Base-by-base conservation (phyloP, 2,888 invertebrate genomes). In the Drosophila macrothrix region DNA sequence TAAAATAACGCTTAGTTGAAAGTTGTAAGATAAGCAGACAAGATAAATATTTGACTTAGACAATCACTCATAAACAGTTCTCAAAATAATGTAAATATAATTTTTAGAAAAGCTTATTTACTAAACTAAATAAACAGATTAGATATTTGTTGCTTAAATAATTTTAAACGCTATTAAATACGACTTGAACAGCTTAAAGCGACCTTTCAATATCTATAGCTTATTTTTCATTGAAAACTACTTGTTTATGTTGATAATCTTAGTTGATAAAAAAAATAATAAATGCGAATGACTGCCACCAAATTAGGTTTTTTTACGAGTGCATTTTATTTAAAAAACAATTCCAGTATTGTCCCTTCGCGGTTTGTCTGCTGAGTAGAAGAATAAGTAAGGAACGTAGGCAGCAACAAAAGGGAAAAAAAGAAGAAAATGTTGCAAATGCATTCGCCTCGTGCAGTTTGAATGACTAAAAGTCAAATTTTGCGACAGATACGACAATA, bases 391-490 rank as follows among this genome's bases (percentile, higher is more conserved):
- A 29, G 31, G 59, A 35, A 25, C 52, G 61, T 46, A 31, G 65
- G 53, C 31, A 43, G 49, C 49, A 60, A 49, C 29, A 22, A 31
- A 35, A 9, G 19, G 19, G 4, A 43, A n/a, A 55, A 12, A 19
- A 9, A 50, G 19, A 55, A 54, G 39, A 52, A 62, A 72, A 64
- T 76, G 62, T 55, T 67, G 61, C 52, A 66, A 59, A 67, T 71
- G 59, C 78, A 59, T 43, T 65, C 43, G 61, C n/a, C 55, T 65
- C 58, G 25, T 66, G 65, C 71, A 76, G 53, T 80, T 73, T 84
- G 72, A 84, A 74, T 84, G 88, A 84, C 80, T 74, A 61, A 82
- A 74, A 89, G 78, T 87, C 68, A 78, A 80, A 84, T 82, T 84
- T 72, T 61, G 85, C 85, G 88, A 84, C 84, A 89, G 60, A 82